Evolutionary conservation across 1,140 invertebrate genomes (phyloP).

Genomic region (Orchestia grillus): DNA sequence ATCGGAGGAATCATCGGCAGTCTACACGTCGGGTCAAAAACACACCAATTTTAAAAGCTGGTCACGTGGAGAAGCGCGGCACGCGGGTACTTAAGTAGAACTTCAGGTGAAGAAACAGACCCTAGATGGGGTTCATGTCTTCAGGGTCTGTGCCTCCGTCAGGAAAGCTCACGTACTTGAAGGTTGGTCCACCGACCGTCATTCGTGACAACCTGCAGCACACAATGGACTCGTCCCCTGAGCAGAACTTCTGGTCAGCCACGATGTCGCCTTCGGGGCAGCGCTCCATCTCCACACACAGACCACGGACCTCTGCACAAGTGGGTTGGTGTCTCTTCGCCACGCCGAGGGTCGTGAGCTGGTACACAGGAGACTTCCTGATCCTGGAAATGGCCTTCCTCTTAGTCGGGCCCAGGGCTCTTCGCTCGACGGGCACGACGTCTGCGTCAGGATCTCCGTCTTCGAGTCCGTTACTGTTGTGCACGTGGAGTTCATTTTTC

Average conservation of each 20-base stretch:
- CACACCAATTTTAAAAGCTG: no score
- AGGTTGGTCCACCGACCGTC: background rate
- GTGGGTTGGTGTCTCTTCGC: background rate
- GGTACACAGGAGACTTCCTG: background rate
- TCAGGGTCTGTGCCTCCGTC: background rate
- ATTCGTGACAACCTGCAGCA: background rate
- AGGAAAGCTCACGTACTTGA: background rate
- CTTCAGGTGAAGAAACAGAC: background rate
- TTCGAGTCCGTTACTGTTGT: background rate
- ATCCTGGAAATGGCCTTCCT: background rate
- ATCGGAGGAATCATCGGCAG: no score
- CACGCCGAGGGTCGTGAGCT: background rate
- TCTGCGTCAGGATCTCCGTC: background rate
- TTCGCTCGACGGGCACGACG: background rate
- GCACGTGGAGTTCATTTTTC: background rate
- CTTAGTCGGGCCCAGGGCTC: background rate
- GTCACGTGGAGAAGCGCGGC: no score
- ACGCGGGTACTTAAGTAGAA: no score
- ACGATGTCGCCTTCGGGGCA: background rate
- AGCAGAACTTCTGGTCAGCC: background rate
- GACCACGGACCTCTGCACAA: background rate
- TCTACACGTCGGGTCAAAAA: no score
- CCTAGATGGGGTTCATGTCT: background rate
- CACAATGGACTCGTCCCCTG: background rate
- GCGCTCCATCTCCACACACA: background rate